Conservation (phyloP, 2,888 invertebrate species). For the Buathra laborator region DNA sequence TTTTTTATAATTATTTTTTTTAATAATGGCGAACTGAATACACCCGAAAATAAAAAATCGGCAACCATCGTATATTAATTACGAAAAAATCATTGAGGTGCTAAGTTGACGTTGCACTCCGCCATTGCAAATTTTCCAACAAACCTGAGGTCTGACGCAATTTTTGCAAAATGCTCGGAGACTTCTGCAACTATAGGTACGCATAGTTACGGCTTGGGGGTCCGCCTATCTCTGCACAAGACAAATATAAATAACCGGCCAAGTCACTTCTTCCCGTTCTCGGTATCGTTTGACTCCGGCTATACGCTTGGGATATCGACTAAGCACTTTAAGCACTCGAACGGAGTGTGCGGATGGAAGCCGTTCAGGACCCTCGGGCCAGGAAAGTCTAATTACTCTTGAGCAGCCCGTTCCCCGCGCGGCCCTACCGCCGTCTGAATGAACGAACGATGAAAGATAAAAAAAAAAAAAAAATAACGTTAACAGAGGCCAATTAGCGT, state of each 20-base stretch:
- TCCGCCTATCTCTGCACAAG: background rate
- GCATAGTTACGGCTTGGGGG: background rate
- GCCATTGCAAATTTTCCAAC: too few relatives aligned
- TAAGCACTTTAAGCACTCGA: slow-evolving; percentile 39
- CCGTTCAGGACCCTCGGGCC: slow-evolving; percentile 61
- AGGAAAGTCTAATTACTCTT: slow-evolving; percentile 62
- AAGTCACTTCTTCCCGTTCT: slow-evolving; percentile 13
- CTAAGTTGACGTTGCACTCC: too few relatives aligned
- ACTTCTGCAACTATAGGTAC: too few relatives aligned
- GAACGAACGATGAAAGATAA: slow-evolving; percentile 32
- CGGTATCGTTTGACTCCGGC: slow-evolving; percentile 30
- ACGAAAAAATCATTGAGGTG: too few relatives aligned
- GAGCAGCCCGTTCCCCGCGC: slow-evolving; percentile 27
- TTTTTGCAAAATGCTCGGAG: too few relatives aligned
- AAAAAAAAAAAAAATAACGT: slow-evolving; percentile 41
- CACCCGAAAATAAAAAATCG: too few relatives aligned
- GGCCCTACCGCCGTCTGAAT: slow-evolving; percentile 15
- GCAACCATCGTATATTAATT: too few relatives aligned
- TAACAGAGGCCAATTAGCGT: slow-evolving; percentile 59
- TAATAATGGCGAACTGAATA: too few relatives aligned
- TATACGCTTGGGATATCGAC: slow-evolving; percentile 23
- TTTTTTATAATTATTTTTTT: too few relatives aligned
- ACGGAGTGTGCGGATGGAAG: slow-evolving; percentile 52
- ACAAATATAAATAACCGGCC: background rate
- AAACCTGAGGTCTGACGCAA: too few relatives aligned